Conservation (phyloP, 1,140 invertebrate species). For the Megalonaias nervosa region DNA sequence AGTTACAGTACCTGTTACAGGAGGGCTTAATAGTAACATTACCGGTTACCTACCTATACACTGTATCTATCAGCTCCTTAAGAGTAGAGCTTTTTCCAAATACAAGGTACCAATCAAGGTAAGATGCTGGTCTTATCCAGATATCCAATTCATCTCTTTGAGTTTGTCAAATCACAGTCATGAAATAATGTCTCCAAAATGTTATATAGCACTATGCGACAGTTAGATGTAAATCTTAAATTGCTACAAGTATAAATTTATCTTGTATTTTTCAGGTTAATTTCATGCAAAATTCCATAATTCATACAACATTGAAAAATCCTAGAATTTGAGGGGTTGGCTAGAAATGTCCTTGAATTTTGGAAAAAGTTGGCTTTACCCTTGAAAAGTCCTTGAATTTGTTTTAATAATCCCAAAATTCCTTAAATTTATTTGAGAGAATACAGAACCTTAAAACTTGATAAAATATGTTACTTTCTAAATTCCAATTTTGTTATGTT, state of each 20-base stretch:
- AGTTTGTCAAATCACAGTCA: background rate
- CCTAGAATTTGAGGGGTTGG: no score
- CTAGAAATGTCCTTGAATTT: no score
- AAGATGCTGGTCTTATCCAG: slow-evolving; percentile 22
- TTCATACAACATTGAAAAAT: no score
- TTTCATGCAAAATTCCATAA: background rate
- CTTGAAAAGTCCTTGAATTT: no score
- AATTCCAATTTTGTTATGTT: no score
- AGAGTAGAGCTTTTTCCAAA: slow-evolving; percentile 95
- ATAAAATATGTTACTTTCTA: no score
- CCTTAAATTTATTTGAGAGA: no score
- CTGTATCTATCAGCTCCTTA: slow-evolving; percentile 96
- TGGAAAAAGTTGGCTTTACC: no score
- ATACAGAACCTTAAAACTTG: no score
- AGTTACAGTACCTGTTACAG: slow-evolving; percentile 95
- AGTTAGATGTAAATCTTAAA: background rate
- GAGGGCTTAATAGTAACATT: slow-evolving; percentile 89
- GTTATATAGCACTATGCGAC: no score
- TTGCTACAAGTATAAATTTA: background rate
- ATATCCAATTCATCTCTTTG: background rate
- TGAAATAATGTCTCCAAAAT: background rate
- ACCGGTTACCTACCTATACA: slow-evolving; percentile 96
- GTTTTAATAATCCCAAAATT: no score
- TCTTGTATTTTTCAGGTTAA: background rate
- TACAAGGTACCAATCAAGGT: slow-evolving; percentile 81